Evolutionary conservation across 2,113 vertebrate species (phyloP), one percentile per base, ranked within the genome.

Genomic region (Pluvialis apricaria): DNA sequence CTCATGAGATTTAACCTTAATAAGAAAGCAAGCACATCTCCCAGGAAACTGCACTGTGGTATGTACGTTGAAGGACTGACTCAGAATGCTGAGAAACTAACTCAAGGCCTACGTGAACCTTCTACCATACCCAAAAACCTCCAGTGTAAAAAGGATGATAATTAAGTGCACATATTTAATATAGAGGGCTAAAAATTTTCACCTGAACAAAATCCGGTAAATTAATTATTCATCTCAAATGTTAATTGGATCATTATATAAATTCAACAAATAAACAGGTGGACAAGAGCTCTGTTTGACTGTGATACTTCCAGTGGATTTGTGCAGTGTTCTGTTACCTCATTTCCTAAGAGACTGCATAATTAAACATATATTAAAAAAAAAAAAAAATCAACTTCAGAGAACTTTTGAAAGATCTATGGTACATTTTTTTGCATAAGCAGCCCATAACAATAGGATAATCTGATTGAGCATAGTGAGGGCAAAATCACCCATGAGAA

Each of bases 61-160:
- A 44, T 10, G 28, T 4, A 3, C 0, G 0, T 2, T 62, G 73
- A 82, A 68, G 38, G 64, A 52, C 12, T 3, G 82, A 57, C 34
- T 54, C 29, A 36, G 34, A 81, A 62, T 19, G 15, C 21, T 18
- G 58, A 60, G 29, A 83, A 32, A 60, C 11, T 29, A 5, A 5
- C 62, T 65, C 31, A 57, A 86, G 20, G 38, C 52, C 38, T 78
- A 6, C 12, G 40, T 29, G n/a, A 70, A 57, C 15, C 17, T 61
- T 47, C 38, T 22, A 34, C 47, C 25, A 79, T 15, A 47, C 3
- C 8, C 32, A 32, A 44, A 58, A 29, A 15, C 11, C 13, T 79
- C 19, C 36, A 55, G n/a, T 11, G 29, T 31, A 58, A 36, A 44
- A n/a, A 40, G 11, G 31, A 24, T 6, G 12, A 31, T 3, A 68